These are phyloP conservation scores for Harpagifer antarcticus DNA, from an alignment of 2,797 vertebrate genomes.

Conservation along the genomic window DNA sequence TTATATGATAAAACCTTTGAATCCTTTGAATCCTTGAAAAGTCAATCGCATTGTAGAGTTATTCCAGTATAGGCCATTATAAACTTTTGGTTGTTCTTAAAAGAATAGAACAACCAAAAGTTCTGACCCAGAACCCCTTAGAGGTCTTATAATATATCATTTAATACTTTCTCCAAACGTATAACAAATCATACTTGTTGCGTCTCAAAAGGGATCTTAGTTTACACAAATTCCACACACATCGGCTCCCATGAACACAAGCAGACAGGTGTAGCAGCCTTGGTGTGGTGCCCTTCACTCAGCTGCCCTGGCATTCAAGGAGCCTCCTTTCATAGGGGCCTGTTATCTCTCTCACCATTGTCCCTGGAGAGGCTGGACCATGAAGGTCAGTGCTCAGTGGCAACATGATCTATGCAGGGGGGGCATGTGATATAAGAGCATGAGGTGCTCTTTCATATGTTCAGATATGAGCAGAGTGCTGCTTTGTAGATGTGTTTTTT, in stretches of 20 bases:
- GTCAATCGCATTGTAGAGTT: too few species aligned
- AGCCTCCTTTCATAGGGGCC: slow-evolving; percentile 17
- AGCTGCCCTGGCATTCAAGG: slow-evolving; percentile 45
- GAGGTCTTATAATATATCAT: too few species aligned
- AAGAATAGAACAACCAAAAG: too few species aligned
- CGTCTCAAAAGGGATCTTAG: background rate
- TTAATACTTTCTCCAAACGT: background rate
- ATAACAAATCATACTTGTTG: background rate
- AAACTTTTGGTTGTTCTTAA: too few species aligned
- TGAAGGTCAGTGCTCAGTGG: slow-evolving; percentile 50
- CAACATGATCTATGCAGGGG: slow-evolving; percentile 33
- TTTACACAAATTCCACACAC: background rate
- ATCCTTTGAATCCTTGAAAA: too few species aligned
- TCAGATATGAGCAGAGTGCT: slow-evolving; percentile 5
- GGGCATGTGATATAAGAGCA: slow-evolving; percentile 13
- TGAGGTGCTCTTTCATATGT: background rate
- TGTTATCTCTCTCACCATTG: slow-evolving; percentile 41
- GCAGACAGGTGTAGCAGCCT: background rate
- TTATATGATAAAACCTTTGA: too few species aligned
- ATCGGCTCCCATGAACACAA: background rate
- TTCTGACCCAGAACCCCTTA: too few species aligned
- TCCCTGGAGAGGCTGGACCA: slow-evolving; percentile 32
- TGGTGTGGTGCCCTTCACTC: slow-evolving; percentile 15
- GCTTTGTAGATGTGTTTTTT: background rate
- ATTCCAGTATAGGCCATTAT: too few species aligned